Conservation (phyloP, 2,797 vertebrate species). For the Cossypha heuglini region DNA sequence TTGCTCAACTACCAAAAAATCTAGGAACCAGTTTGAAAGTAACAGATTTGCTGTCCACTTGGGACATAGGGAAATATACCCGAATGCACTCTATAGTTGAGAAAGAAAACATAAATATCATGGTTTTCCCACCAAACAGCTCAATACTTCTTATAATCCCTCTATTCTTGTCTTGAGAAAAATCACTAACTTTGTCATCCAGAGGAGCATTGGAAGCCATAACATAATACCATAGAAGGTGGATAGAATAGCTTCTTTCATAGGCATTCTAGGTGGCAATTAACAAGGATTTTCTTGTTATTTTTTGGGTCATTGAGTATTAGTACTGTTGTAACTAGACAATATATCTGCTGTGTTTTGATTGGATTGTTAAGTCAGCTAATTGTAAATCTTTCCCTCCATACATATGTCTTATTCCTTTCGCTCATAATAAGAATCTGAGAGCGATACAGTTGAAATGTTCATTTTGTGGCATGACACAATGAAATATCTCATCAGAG, state of each 20-base stretch:
- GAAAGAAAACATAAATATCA: background rate
- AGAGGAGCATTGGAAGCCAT: background rate
- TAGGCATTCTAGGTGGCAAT: background rate
- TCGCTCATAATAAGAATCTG: background rate
- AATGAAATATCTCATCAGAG: background rate
- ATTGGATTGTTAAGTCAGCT: background rate
- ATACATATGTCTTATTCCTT: background rate
- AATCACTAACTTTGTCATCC: background rate
- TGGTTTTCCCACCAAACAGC: background rate
- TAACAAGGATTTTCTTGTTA: background rate
- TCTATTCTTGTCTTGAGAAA: background rate
- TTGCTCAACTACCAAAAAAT: background rate
- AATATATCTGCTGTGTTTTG: background rate
- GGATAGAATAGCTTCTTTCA: background rate
- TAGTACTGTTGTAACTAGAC: background rate
- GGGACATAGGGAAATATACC: background rate
- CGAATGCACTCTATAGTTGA: background rate
- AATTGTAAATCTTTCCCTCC: background rate
- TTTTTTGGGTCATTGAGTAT: background rate
- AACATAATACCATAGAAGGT: background rate
- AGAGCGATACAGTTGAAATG: background rate
- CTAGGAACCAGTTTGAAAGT: background rate
- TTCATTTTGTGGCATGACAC: background rate
- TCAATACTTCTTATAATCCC: background rate
- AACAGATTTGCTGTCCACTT: background rate